Percentiles rank a stretch among this genome's conserved stretches.
phyloP scores from a whole-genome alignment of 2,888 invertebrate species.

The Eumerus sabulonum region DNA sequence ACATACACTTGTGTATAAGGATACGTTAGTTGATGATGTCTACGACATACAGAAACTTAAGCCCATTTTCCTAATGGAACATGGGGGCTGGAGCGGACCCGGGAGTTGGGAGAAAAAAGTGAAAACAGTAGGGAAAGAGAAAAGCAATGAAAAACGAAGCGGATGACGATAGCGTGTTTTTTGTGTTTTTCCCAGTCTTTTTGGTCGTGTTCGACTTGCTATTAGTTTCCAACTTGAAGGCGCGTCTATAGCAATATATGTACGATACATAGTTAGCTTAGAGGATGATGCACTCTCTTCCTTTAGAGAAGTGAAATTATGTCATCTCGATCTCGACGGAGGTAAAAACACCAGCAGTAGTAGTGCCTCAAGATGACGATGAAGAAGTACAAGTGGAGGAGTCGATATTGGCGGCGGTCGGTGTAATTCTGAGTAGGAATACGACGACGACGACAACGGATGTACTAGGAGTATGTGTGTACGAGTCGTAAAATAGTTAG shows the following conservation, averaged over 20 bases:
- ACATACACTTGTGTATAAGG: too few species aligned
- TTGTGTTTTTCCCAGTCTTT: not conserved
- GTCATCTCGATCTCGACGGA: constrained; percentile 30
- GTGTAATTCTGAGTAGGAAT: not conserved
- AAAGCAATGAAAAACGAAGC: not conserved
- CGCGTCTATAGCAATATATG: not conserved
- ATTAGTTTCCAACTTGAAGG: not conserved
- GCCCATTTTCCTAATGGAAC: too few species aligned
- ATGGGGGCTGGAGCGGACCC: not conserved
- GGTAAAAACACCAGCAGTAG: too few species aligned
- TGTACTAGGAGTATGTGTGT: not conserved
- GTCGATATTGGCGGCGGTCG: not conserved
- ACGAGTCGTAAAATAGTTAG: constrained; percentile 16
- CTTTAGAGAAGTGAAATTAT: constrained; percentile 39
- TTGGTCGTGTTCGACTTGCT: not conserved
- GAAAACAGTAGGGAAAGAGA: not conserved
- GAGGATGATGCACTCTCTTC: constrained; percentile 33
- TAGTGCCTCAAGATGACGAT: too few species aligned
- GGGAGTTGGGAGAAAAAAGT: not conserved
- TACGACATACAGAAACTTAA: constrained; percentile 12
- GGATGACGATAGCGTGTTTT: constrained; percentile 29
- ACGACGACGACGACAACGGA: too few species aligned
- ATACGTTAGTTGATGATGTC: constrained; percentile 6
- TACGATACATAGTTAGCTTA: not conserved
- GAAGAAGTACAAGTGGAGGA: not conserved